phyloP scores from a whole-genome alignment of 1,140 invertebrate species.

The Zophobas morio region DNA sequence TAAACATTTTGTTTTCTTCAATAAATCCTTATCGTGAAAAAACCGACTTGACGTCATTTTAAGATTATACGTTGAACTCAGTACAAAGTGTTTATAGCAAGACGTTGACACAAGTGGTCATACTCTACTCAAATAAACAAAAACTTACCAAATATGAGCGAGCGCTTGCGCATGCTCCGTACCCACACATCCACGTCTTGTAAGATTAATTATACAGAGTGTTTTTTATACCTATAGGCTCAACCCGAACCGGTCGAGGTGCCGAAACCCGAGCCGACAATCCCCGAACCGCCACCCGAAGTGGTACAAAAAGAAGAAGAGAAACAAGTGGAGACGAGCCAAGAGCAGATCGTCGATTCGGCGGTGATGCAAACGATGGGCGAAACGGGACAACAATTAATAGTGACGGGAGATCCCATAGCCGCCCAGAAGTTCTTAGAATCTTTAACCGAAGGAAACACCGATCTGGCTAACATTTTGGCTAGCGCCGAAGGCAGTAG shows the following conservation, averaged over 20 bases:
- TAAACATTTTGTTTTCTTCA: too few species aligned
- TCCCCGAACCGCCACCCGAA: conserved; percentile 22
- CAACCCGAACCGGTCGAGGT: conserved; percentile 7
- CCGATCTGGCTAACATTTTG: conserved; percentile 65
- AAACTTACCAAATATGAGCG: too few species aligned
- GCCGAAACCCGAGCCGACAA: not conserved
- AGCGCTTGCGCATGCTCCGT: too few species aligned
- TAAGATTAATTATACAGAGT: too few species aligned
- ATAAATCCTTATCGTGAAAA: too few species aligned
- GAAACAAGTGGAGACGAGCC: conserved; percentile 6
- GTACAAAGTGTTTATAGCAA: too few species aligned
- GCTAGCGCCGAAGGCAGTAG: conserved; percentile 64
- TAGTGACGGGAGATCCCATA: conserved; percentile 65
- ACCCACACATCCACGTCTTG: too few species aligned
- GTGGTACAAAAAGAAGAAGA: conserved; percentile 21
- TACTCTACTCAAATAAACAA: too few species aligned
- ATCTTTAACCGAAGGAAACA: conserved; percentile 64
- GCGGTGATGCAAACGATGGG: conserved; percentile 40
- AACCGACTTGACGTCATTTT: too few species aligned
- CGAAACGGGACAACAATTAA: conserved; percentile 62
- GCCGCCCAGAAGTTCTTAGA: conserved; percentile 66
- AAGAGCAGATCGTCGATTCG: conserved; percentile 13
- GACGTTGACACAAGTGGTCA: too few species aligned
- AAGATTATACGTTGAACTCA: too few species aligned
- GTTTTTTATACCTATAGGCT: not conserved